phyloP scores from a whole-genome alignment of 2,797 vertebrate species.

The Hydrolagus colliei region DNA sequence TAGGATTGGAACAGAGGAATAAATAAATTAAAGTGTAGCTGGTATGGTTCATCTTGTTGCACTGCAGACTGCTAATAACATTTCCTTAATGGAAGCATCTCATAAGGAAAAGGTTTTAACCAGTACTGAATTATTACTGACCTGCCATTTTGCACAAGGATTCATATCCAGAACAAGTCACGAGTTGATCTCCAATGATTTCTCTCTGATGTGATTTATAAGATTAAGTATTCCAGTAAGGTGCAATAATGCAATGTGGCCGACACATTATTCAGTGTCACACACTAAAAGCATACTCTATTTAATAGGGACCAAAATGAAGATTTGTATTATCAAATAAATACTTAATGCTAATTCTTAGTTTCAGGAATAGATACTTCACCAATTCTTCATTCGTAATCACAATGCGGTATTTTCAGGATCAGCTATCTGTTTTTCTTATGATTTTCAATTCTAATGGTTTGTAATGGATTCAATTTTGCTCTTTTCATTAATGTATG shows the following conservation, averaged over 20 bases:
- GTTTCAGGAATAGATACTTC: neutral
- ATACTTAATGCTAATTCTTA: neutral
- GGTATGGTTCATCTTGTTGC: no score
- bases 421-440: neutral
- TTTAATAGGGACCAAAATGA: neutral
- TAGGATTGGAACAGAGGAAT: no score
- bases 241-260: neutral
- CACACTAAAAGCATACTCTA: neutral
- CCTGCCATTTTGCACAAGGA: neutral
- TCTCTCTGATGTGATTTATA: neutral
- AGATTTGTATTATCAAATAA: neutral
- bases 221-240: neutral
- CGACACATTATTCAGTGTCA: neutral
- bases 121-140: neutral
- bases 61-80: neutral
- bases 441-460: neutral
- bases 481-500: neutral
- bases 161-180: neutral
- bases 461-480: neutral
- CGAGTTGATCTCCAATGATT: neutral
- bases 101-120: neutral
- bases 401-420: neutral
- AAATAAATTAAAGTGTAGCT: no score
- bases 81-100: constrained; percentile 11
- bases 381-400: neutral